These are phyloP conservation scores for Euwallacea similis DNA, from an alignment of 1,140 invertebrate species.

Conservation along the genomic window DNA sequence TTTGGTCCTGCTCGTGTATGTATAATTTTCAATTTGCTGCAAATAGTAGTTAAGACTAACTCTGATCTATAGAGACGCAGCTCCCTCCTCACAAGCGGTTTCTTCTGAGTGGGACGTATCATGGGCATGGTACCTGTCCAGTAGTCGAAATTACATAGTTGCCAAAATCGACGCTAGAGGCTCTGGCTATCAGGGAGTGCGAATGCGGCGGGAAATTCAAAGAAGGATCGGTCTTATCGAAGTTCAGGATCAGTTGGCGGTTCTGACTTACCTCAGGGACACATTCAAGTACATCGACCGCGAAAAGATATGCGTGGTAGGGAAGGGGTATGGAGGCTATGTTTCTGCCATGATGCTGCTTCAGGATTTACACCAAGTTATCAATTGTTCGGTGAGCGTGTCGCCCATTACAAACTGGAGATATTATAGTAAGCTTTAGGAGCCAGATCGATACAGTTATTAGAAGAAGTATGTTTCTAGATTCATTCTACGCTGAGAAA, in stretches of 20 bases:
- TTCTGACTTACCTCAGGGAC: constrained; percentile 72
- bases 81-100: constrained; percentile 75
- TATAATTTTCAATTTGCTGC: constrained; percentile 3
- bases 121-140: constrained; percentile 78
- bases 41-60: neutral
- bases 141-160: constrained; percentile 74
- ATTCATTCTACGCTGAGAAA: constrained; percentile 82
- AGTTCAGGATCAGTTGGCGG: constrained; percentile 86
- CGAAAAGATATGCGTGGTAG: constrained; percentile 71
- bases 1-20: constrained; percentile 78
- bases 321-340: constrained; percentile 72
- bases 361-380: constrained; percentile 68
- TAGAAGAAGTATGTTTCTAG: constrained; percentile 54
- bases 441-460: neutral
- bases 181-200: constrained; percentile 75
- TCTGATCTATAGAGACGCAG: constrained; percentile 61
- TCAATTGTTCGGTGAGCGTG: constrained; percentile 77
- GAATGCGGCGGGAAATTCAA: constrained; percentile 72
- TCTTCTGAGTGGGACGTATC: constrained; percentile 72
- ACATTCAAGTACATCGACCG: constrained; percentile 76
- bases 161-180: constrained; percentile 80
- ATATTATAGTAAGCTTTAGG: constrained; percentile 70
- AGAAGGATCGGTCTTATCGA: constrained; percentile 63
- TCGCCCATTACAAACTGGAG: constrained; percentile 80
- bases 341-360: constrained; percentile 73